Conservation (phyloP, 1,140 invertebrate species). For the Cataglyphis hispanica region DNA sequence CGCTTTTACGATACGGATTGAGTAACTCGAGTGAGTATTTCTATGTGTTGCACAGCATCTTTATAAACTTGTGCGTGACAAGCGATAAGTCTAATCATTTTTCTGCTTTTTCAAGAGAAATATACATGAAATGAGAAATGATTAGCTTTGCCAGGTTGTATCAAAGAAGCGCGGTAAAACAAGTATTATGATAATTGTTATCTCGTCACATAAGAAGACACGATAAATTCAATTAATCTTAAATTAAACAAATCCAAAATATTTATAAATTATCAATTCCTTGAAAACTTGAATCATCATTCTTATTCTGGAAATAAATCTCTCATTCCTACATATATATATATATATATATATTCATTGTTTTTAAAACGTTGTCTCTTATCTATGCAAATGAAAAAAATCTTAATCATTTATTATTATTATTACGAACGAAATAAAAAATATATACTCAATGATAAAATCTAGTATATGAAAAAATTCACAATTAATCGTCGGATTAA, state of each 20-base stretch:
- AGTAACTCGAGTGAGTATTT: too few relatives aligned
- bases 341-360: too few relatives aligned
- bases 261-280: not conserved
- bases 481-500: not conserved
- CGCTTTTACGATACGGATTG: constrained; percentile 7
- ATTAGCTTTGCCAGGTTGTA: not conserved
- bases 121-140: too few relatives aligned
- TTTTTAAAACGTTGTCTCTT: not conserved
- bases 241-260: not conserved
- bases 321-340: not conserved
- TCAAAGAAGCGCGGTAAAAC: not conserved
- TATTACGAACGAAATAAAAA: not conserved
- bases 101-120: too few relatives aligned
- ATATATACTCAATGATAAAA: too few relatives aligned
- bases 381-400: not conserved
- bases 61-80: not conserved
- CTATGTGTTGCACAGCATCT: not conserved
- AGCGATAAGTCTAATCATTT: not conserved
- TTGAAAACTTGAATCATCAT: not conserved
- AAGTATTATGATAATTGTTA: too few relatives aligned
- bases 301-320: not conserved
- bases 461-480: not conserved
- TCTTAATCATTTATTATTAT: too few relatives aligned
- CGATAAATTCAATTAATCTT: not conserved
- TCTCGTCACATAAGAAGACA: not conserved